A percentile compares a stretch with the other conserved stretches of the same genome.
These are phyloP conservation scores for Hylaea fasciaria DNA, from an alignment of 2,888 invertebrate species.

Conservation along the genomic window DNA sequence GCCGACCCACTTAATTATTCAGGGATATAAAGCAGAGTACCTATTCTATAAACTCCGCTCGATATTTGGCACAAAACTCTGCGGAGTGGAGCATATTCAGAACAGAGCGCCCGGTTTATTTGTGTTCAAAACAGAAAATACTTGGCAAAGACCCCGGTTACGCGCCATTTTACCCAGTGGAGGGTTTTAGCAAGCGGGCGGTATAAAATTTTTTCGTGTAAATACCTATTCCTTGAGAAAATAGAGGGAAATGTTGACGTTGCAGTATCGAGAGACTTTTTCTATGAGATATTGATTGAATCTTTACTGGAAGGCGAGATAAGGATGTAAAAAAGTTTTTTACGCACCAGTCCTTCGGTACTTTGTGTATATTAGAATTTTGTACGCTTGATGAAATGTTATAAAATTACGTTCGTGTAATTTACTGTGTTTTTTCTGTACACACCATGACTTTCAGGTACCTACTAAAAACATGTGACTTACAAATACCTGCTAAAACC, in stretches of 20 bases:
- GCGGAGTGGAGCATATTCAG: constrained; percentile 51
- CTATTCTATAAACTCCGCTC: constrained; percentile 54
- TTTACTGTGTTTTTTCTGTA: too few species aligned
- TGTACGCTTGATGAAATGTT: too few species aligned
- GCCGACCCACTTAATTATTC: constrained; percentile 48
- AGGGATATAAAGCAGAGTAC: constrained; percentile 47
- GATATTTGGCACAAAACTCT: constrained; percentile 61
- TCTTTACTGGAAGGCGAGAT: constrained; percentile 11
- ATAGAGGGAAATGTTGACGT: constrained; percentile 43
- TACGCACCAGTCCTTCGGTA: not conserved
- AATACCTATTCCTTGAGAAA: constrained; percentile 40
- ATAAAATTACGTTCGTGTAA: too few species aligned
- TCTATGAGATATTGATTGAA: constrained; percentile 35
- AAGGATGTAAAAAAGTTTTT: constrained; percentile 12
- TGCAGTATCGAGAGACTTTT: constrained; percentile 42
- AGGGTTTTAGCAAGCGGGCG: constrained; percentile 45
- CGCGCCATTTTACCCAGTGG: constrained; percentile 41
- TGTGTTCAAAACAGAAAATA: constrained; percentile 60
- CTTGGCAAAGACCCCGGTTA: constrained; percentile 54
- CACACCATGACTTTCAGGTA: too few species aligned
- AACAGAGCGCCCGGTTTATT: constrained; percentile 59
- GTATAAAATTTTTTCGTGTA: constrained; percentile 45
- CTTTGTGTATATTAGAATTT: not conserved
- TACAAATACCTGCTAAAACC: too few species aligned
- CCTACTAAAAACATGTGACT: too few species aligned